phyloP scores from a whole-genome alignment of 2,888 invertebrate genomes.

The Conomelus anceps region DNA sequence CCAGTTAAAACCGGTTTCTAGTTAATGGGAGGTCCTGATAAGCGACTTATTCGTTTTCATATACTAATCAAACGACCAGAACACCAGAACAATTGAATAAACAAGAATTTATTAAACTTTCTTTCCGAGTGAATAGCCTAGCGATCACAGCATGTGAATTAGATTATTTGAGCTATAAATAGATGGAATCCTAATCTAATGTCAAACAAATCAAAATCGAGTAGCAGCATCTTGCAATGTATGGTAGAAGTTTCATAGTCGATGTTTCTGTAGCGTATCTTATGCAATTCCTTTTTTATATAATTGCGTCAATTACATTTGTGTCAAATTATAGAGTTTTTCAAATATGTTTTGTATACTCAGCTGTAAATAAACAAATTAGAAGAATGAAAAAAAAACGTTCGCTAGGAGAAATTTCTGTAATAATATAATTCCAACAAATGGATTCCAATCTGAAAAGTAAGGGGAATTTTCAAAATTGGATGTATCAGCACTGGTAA shows the following conservation, averaged over 20 bases:
- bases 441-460: background rate
- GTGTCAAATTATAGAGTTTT: background rate
- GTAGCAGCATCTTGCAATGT: background rate
- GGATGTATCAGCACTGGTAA: no score
- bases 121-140: background rate
- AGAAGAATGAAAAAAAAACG: background rate
- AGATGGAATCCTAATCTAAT: background rate
- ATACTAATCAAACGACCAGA: background rate
- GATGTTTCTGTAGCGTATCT: no score
- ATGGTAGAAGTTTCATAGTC: no score
- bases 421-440: no score
- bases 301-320: background rate
- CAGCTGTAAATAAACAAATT: background rate
- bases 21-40: background rate
- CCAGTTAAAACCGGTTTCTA: background rate
- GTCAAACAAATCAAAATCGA: background rate
- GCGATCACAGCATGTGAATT: background rate
- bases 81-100: background rate
- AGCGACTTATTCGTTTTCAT: background rate
- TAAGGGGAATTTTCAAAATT: no score
- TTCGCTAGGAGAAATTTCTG: no score
- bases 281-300: background rate
- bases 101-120: background rate
- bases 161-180: background rate
- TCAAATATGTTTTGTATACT: background rate